These are phyloP conservation scores for Agriopis leucophaearia DNA, from an alignment of 2,888 invertebrate genomes.

Conservation along the genomic window DNA sequence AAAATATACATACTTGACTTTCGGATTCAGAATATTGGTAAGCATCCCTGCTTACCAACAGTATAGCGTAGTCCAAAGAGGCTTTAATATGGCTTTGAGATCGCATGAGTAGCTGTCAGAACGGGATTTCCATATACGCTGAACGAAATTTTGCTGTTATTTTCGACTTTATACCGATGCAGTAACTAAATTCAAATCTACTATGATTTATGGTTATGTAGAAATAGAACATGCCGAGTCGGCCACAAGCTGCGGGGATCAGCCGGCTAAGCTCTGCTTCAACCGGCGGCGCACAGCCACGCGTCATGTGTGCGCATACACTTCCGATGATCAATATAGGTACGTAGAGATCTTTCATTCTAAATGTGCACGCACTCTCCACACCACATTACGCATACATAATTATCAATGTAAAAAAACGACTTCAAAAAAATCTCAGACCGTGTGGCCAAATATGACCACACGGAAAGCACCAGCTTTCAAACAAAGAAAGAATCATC, in stretches of 20 bases:
- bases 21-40: too few relatives aligned
- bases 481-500: too few relatives aligned
- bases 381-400: too few relatives aligned
- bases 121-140: neutral
- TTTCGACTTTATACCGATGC: neutral
- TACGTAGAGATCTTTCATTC: too few relatives aligned
- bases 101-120: neutral
- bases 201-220: neutral
- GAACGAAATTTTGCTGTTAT: neutral
- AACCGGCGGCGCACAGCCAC: neutral
- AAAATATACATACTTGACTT: too few relatives aligned
- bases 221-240: neutral
- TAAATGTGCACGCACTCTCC: too few relatives aligned
- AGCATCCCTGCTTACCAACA: too few relatives aligned
- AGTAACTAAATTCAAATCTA: neutral
- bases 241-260: conserved; percentile 4
- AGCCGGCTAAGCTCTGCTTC: conserved; percentile 17
- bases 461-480: too few relatives aligned
- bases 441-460: too few relatives aligned
- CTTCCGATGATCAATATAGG: neutral
- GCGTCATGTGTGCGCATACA: neutral
- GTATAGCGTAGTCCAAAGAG: neutral
- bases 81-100: neutral
- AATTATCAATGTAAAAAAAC: too few relatives aligned
- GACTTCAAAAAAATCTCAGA: too few relatives aligned